phyloP scores from a whole-genome alignment of 2,113 vertebrate genomes.

The Tonatia bakeri region DNA sequence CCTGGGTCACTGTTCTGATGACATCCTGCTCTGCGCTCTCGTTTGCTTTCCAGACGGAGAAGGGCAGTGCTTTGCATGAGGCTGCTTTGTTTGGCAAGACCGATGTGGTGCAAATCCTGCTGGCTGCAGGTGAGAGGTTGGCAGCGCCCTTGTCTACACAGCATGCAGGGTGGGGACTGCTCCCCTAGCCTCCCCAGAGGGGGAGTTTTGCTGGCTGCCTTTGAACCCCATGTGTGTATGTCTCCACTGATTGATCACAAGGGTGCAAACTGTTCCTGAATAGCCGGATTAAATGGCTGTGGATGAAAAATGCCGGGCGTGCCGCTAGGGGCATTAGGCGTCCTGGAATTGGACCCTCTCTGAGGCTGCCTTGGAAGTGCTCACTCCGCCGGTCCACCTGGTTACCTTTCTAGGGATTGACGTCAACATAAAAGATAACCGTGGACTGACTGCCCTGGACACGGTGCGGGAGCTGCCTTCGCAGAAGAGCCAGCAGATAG shows the following conservation, averaged over 20 bases:
- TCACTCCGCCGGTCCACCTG: constrained; percentile 39
- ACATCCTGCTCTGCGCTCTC: constrained; percentile 75
- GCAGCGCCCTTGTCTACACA: constrained; percentile 58
- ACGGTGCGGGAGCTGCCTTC: constrained; percentile 97
- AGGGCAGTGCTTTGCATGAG: constrained; percentile 98
- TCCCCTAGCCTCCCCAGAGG: neutral
- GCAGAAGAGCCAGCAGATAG: constrained; percentile 95
- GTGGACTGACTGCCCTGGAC: constrained; percentile 92
- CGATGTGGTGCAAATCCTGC: constrained; percentile 97
- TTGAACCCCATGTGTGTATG: neutral
- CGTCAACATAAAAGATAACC: constrained; percentile 91
- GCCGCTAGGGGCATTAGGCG: neutral
- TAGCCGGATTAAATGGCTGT: constrained; percentile 24
- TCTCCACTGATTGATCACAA: constrained; percentile 12
- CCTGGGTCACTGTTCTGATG: constrained; percentile 65
- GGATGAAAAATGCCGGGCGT: neutral
- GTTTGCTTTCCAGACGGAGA: constrained; percentile 93
- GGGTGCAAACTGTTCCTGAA: neutral
- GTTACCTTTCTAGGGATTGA: constrained; percentile 86
- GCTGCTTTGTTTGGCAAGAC: constrained; percentile 97
- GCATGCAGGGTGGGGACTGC: constrained; percentile 27
- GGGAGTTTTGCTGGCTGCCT: constrained; percentile 24
- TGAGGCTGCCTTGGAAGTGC: neutral
- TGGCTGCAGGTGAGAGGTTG: constrained; percentile 91
- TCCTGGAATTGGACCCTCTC: neutral